Evolutionary conservation across 2,797 vertebrate species (phyloP), one percentile per base, ranked within the genome.

Genomic region (Anguilla pacifica): DNA sequence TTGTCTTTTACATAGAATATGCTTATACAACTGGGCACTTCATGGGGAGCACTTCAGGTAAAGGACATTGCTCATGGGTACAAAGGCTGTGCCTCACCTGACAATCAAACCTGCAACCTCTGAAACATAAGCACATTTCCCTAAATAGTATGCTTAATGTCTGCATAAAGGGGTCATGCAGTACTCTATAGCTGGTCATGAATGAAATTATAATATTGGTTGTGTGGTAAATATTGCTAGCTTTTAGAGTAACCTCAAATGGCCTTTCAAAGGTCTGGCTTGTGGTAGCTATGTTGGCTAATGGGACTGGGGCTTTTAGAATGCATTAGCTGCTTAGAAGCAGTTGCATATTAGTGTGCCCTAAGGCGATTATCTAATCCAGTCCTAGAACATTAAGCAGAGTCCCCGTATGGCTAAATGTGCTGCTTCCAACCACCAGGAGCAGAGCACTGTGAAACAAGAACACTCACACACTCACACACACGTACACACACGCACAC

Each of bases 331-430:
- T 31, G 3, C 46, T 31, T 28, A 55, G 49, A 53, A 53, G 55
- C 82, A 10, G 51, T 53, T n/a, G 51, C 39, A 83, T 83, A 49
- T 53, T 83, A 87, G 28, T 19, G 13, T 85, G 55, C 19, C 55
- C 28, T 61, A 67, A 28, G 46, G 82, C 43, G 0, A 11, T 28
- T 57, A 25, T 13, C 61, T 83, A 84, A 25, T 67, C 46, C 53
- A 83, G 57, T 31, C 79, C 81, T 46, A 31, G 28, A 39, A 87
- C 61, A n/a, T 70, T 70, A 70, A 70, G 28, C 67, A 70, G 25
- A 28, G 7, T 70, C n/a, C 67, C 67, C 61, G n/a, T 31, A 70
- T 70, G 25, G 67, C 59, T 59, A 0, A 61, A 13, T 51, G 61
- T 46, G 61, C 39, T 67, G 61, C 35, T 57, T 61, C 59, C 57